phyloP scores from a whole-genome alignment of 1,140 invertebrate genomes.

The Heterodera schachtii region DNA sequence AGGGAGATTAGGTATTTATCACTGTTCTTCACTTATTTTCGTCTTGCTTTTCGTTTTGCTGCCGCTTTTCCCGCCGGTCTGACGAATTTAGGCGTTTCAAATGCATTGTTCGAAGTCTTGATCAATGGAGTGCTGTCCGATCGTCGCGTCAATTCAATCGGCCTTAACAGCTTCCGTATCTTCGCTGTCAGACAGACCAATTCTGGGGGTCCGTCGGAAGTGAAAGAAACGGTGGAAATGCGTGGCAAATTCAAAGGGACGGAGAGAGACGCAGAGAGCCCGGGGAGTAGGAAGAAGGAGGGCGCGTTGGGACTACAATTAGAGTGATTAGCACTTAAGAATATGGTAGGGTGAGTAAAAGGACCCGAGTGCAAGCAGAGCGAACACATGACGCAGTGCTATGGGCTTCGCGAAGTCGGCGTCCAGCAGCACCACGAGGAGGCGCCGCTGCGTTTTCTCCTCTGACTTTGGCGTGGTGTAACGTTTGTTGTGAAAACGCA shows the following conservation, averaged over 20 bases:
- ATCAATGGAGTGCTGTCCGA: neutral
- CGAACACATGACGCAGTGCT: neutral
- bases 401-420: neutral
- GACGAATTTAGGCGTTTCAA: neutral
- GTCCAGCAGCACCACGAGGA: neutral
- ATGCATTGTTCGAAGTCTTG: neutral
- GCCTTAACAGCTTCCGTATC: neutral
- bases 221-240: slow-evolving; percentile 2
- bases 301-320: neutral
- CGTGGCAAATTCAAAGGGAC: slow-evolving; percentile 4
- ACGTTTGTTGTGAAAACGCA: slow-evolving; percentile 1
- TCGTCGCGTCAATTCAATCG: neutral
- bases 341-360: neutral
- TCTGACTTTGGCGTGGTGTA: neutral
- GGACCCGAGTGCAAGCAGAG: neutral
- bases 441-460: neutral
- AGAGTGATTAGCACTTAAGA: neutral
- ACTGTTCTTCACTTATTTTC: neutral
- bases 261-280: slow-evolving; percentile 13
- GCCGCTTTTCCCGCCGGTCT: neutral
- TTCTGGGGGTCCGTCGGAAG: neutral
- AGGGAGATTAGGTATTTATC: no score
- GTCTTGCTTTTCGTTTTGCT: neutral
- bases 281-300: slow-evolving; percentile 14
- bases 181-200: neutral